Evolutionary conservation across 1,140 invertebrate genomes (phyloP).

Genomic region (Gonatopus flavifemur): DNA sequence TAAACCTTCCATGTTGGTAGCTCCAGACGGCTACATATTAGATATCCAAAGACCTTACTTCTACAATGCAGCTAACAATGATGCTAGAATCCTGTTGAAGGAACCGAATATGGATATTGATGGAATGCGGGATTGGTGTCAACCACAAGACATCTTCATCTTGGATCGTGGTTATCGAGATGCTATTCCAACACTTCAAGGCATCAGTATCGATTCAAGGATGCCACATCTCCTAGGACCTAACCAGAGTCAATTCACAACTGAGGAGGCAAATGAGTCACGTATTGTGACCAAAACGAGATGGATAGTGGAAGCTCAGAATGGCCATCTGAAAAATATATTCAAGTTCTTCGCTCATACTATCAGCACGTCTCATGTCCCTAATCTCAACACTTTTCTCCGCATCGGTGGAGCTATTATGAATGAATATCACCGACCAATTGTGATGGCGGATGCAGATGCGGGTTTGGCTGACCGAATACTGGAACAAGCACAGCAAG

Average conservation of each 20-base stretch:
- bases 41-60: conserved; percentile 18
- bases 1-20: conserved; percentile 17
- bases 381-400: conserved; percentile 2
- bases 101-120: conserved; percentile 1
- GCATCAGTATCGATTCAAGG: background rate
- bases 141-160: conserved; percentile 10
- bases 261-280: conserved; percentile 15
- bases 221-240: conserved; percentile 4
- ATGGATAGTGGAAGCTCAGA: conserved; percentile 24
- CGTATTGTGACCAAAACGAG: conserved; percentile 19
- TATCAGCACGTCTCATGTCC: conserved; percentile 7
- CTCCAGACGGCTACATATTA: conserved; percentile 23
- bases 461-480: background rate
- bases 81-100: conserved; percentile 17
- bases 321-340: conserved; percentile 23
- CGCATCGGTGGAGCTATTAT: conserved; percentile 10
- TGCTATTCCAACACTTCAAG: background rate
- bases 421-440: conserved; percentile 1
- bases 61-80: conserved; percentile 20
- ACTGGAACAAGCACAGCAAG: background rate
- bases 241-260: conserved; percentile 2
- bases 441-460: background rate
- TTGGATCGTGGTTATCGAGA: conserved; percentile 11
- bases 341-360: conserved; percentile 17
- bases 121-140: conserved; percentile 7